These are phyloP conservation scores for Mormyrops boulengeri DNA, from an alignment of 2,797 vertebrate genomes.

Conservation along the genomic window DNA sequence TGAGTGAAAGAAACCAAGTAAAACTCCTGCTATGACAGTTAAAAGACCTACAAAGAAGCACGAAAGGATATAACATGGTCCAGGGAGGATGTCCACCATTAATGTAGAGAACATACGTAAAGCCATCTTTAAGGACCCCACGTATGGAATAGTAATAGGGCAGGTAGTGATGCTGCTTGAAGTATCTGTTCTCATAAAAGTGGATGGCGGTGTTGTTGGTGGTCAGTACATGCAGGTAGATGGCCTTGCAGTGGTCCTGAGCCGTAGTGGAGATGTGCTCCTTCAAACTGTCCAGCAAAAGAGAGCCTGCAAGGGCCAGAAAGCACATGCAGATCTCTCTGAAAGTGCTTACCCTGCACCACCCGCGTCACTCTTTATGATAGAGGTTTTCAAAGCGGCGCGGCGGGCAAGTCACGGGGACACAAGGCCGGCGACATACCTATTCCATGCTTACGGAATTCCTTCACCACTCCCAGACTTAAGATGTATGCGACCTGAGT, in stretches of 20 bases:
- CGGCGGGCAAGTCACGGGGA: too few relatives aligned
- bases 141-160: constrained; percentile 98
- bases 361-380: not conserved
- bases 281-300: constrained; percentile 95
- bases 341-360: not conserved
- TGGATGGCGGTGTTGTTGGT: constrained; percentile 94
- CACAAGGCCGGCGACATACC: constrained; percentile 60
- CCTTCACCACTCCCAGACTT: constrained; percentile 95
- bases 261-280: constrained; percentile 93
- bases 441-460: constrained; percentile 96
- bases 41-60: not conserved
- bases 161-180: constrained; percentile 96
- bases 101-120: constrained; percentile 97
- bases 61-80: constrained; percentile 99
- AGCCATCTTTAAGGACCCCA: constrained; percentile 95
- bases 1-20: not conserved
- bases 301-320: constrained; percentile 67
- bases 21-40: not conserved
- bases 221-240: constrained; percentile 96
- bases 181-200: constrained; percentile 98
- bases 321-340: not conserved
- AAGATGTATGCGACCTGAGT: constrained; percentile 98
- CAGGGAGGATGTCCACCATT: constrained; percentile 96
- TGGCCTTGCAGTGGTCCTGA: constrained; percentile 97
- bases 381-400: not conserved